These are phyloP conservation scores for Cryptoblepharus egeriae DNA, from an alignment of 2,797 vertebrate genomes.

Conservation along the genomic window DNA sequence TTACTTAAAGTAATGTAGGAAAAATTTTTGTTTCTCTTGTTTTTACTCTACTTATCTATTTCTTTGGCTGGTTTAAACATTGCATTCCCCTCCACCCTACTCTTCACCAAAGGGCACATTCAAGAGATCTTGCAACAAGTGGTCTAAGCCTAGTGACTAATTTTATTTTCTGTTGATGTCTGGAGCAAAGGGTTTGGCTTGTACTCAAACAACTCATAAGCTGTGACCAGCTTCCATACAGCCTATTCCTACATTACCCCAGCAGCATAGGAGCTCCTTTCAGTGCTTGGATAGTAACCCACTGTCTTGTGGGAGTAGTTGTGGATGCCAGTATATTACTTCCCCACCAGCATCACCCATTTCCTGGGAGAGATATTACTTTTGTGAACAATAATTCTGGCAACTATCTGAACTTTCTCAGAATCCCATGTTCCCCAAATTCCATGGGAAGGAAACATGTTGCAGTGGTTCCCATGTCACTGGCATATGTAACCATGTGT, in stretches of 20 bases:
- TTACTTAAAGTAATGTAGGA: not conserved
- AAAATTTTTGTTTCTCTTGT: not conserved
- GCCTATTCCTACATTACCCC: not conserved
- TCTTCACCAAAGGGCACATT: slow-evolving; percentile 1
- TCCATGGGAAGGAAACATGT: not conserved
- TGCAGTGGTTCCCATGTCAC: no score
- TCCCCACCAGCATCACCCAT: not conserved
- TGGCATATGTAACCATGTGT: no score
- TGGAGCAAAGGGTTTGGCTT: not conserved
- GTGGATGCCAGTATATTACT: not conserved
- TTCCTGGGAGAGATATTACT: not conserved
- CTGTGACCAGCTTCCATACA: not conserved
- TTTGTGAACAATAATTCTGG: not conserved
- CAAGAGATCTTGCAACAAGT: not conserved
- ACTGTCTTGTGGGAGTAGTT: not conserved
- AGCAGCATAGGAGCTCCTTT: not conserved
- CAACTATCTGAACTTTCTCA: not conserved
- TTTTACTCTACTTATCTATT: not conserved
- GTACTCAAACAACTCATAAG: not conserved
- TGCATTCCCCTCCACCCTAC: not conserved
- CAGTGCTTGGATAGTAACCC: not conserved
- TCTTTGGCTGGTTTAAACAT: not conserved
- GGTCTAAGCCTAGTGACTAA: not conserved
- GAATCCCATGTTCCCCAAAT: no score
- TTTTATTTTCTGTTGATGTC: not conserved